Base-by-base conservation (phyloP, 2,888 invertebrate species). In the Oxycera nigricornis region DNA sequence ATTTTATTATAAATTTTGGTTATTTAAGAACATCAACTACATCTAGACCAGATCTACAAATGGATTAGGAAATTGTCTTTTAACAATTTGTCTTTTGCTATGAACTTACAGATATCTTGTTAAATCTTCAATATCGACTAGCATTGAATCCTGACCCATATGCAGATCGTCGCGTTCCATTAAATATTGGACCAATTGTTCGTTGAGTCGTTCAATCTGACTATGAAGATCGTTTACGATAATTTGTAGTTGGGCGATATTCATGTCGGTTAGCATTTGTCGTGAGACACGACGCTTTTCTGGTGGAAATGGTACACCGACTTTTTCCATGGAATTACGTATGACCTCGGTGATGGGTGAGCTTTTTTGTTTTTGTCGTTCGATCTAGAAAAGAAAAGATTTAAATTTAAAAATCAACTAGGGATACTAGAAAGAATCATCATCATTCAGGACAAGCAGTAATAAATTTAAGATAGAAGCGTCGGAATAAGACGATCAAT, bases 131-230 rank as follows among this genome's bases (percentile, higher is more conserved):
- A 98, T 96, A 83, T 98, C 97, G 41, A 97, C 96, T 78, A 97
- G 89, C 93, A 97, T 96, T 50, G 97, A 96, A 86, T 98, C 98
- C 86, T 98, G 97, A 78, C 95, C 94, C 96, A 98, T 97, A 86
- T 97, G 97, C 65, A 97, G 88, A 85, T 97, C 97, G 86, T 98
- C 98, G 78, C 97, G 89, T 81, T 94, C 94, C 89, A 97, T 91
- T 80, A 98, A 87, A 83, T 94, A 90, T 84, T 93, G 91, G 74
- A 98, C 97, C 79, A 98, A 87, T 74, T 92, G 91, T 84, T 96
- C 95, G 86, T 98, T 98, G 78, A 97, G 87, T 65, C 89, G 91
- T 87, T 97, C 96, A 82, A 97, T 97, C 87, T 96, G 94, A 74
- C 94, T 92, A 86, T 96, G 96, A 76, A 97, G 87, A 86, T 96